Percentiles rank a stretch among this genome's conserved stretches.
Conservation (phyloP, 2,888 invertebrate species). For the Rotaria sp. region DNA sequence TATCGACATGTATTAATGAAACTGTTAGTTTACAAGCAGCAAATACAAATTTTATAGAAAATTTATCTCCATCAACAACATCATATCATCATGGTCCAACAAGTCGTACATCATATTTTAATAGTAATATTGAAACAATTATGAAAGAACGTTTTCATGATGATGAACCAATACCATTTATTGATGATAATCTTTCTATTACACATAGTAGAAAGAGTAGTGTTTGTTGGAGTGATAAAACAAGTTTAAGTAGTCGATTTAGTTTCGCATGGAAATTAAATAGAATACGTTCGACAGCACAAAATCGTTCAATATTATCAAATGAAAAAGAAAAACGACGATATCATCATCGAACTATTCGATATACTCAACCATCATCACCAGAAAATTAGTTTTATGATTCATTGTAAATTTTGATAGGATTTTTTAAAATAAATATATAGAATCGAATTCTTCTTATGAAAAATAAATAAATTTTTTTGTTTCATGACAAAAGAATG, state of each 20-base stretch:
- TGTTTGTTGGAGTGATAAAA: constrained; percentile 5
- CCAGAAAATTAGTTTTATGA: not conserved
- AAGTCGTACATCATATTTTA: not conserved
- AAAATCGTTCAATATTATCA: not conserved
- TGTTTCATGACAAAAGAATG: too few species aligned
- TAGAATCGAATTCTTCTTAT: too few species aligned
- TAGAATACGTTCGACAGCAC: too few species aligned
- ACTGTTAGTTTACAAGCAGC: not conserved
- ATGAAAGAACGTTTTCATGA: not conserved
- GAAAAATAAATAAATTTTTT: too few species aligned
- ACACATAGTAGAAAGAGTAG: not conserved
- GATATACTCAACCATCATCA: not conserved
- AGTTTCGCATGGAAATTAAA: not conserved
- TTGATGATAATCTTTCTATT: not conserved
- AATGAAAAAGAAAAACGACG: not conserved
- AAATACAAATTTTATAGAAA: not conserved
- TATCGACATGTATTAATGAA: not conserved
- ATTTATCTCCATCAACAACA: not conserved
- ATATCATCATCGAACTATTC: not conserved
- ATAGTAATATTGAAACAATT: not conserved
- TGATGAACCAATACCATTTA: constrained; percentile 20
- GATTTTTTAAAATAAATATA: not conserved
- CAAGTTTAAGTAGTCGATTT: constrained; percentile 20
- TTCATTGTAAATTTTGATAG: not conserved
- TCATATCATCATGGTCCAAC: not conserved